A percentile compares a stretch with the other conserved stretches of the same genome.
Conservation (phyloP, 2,797 vertebrate species). For the Poeciliopsis infans region DNA sequence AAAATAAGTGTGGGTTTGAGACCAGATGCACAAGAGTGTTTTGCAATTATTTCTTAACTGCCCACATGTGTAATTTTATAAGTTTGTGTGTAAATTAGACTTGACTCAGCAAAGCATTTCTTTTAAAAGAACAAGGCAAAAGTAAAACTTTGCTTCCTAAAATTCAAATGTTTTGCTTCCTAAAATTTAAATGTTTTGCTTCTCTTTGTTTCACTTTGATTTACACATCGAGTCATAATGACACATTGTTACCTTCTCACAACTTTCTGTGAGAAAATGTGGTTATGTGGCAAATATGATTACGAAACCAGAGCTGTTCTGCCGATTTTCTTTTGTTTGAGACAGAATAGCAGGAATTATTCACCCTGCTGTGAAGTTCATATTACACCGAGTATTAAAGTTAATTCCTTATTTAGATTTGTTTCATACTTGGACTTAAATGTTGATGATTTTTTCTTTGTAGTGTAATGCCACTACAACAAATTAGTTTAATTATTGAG, state of each 20-base stretch:
- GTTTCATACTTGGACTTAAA: background rate
- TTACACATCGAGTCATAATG: background rate
- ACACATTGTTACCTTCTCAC: background rate
- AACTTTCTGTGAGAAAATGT: background rate
- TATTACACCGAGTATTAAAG: background rate
- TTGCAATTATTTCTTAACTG: background rate
- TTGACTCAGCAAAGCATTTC: background rate
- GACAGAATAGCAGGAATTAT: background rate
- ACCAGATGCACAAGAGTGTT: background rate
- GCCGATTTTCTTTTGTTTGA: background rate
- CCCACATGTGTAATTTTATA: background rate
- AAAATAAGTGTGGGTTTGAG: conserved; percentile 10
- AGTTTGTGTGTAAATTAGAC: background rate
- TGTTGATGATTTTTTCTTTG: background rate
- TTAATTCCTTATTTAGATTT: background rate
- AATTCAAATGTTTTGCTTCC: background rate
- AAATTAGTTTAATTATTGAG: background rate
- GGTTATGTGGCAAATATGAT: background rate
- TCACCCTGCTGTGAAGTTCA: background rate
- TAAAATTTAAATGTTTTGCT: background rate
- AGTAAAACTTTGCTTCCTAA: background rate
- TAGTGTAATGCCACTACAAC: background rate
- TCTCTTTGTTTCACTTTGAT: background rate
- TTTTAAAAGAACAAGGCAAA: background rate
- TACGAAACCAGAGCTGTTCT: background rate